Base-by-base conservation (phyloP, 2,113 vertebrate species). In the Macroglossus sobrinus region DNA sequence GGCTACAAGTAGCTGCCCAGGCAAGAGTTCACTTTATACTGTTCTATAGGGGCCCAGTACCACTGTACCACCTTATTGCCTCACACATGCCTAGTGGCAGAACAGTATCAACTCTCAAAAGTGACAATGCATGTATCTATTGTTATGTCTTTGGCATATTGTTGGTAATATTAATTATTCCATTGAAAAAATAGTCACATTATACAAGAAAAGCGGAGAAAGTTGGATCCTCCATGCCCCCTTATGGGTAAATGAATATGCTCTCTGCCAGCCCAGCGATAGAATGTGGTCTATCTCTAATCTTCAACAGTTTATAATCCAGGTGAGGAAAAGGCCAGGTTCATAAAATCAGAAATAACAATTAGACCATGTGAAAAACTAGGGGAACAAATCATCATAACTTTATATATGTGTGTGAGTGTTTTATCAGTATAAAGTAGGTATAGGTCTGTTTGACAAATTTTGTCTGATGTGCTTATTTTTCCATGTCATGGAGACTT, bases 61-160 rank as follows among this genome's bases (percentile, higher is more conserved):
- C 66, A 33, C 57, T 3, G n/a, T 21, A 24, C 13, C 8, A 89
- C 76, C 85, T 80, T 88, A 22, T 26, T n/a, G 21, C 4, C 4
- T 96, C 19, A 4, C 80, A 57, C 71, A 22, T n/a, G 66, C 16
- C 47, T 40, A 91, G 89, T 74, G 61, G 22, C 57, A 11, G 61
- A n/a, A 16, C 64, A 93, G 53, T 47, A 19, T 76, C 90, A 74
- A 66, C 72, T 92, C 87, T 96, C 45, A 24, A 26, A 84, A 95
- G 68, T 88, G 85, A 66, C 61, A 88, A 9, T 95, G 59, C n/a
- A 30, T 76, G 68, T 80, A 79, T 94, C 80, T 93, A 75, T 89
- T 64, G 79, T 79, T 79, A 55, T 91, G 61, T 89, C 69, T 93
- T 84, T 93, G 93, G 63, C 95, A 89, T 91, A 71, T 94, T 95